Evolutionary conservation across 2,888 invertebrate species (phyloP).

Genomic region (Polydrusus tereticollis): DNA sequence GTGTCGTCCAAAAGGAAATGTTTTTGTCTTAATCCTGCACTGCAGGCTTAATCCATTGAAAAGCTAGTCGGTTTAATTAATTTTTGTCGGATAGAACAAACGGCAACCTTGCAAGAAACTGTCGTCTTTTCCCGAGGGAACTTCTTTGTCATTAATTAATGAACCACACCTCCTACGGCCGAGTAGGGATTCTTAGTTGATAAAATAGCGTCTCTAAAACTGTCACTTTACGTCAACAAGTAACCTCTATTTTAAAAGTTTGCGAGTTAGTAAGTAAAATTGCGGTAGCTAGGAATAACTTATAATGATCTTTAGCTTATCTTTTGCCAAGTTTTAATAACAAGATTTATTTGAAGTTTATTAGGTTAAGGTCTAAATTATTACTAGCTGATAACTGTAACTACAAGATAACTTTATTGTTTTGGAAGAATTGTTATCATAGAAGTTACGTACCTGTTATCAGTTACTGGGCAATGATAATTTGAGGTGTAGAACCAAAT

Average conservation of each 20-base stretch:
- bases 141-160: slow-evolving; percentile 51
- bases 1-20: slow-evolving; percentile 1
- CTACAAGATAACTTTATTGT: no score
- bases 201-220: slow-evolving; percentile 31
- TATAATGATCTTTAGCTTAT: no score
- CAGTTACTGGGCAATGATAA: no score
- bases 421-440: no score
- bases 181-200: slow-evolving; percentile 33
- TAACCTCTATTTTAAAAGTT: slow-evolving; percentile 18
- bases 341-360: no score
- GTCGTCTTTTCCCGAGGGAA: slow-evolving; percentile 44
- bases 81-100: slow-evolving; percentile 39
- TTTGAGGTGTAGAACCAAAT: no score
- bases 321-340: no score
- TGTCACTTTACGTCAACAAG: slow-evolving; percentile 27
- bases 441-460: no score
- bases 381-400: no score
- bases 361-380: no score
- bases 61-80: slow-evolving; percentile 46
- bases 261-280: not conserved
- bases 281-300: not conserved
- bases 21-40: slow-evolving; percentile 33
- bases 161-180: slow-evolving; percentile 45
- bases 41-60: slow-evolving; percentile 41
- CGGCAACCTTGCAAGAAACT: slow-evolving; percentile 43